A percentile compares a stretch with the other conserved stretches of the same genome.
These are phyloP conservation scores for Nephrotoma appendiculata DNA, from an alignment of 2,888 invertebrate species.

Conservation along the genomic window DNA sequence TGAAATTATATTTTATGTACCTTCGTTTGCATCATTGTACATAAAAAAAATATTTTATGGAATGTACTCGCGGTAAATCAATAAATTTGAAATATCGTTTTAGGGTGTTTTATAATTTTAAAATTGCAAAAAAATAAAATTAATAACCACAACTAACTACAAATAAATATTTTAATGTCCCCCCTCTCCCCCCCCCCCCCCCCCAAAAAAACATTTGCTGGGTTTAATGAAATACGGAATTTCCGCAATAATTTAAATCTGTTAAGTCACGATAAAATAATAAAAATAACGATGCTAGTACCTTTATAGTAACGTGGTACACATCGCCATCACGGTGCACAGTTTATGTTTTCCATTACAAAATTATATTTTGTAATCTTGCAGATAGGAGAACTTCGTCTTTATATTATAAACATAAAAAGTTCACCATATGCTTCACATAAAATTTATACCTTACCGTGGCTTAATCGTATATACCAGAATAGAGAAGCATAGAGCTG, in stretches of 20 bases:
- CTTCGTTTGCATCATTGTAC: not conserved
- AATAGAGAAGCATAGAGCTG: not conserved
- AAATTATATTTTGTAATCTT: not conserved
- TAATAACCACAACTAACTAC: not conserved
- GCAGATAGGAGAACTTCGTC: not conserved
- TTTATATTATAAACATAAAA: not conserved
- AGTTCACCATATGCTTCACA: not conserved
- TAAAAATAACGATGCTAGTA: not conserved
- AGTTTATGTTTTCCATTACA: not conserved
- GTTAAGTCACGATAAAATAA: not conserved
- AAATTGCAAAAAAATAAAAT: not conserved
- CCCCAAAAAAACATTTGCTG: not conserved
- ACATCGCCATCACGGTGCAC: not conserved
- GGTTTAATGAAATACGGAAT: not conserved
- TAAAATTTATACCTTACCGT: not conserved
- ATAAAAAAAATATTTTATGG: not conserved
- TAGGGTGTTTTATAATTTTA: not conserved
- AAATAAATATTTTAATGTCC: not conserved
- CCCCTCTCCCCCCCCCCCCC: not conserved
- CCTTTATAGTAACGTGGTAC: not conserved
- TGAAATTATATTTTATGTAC: not conserved
- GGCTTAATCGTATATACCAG: not conserved
- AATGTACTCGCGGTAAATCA: not conserved
- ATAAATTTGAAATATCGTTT: not conserved
- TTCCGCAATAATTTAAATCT: not conserved